A percentile compares a stretch with the other conserved stretches of the same genome.
These are phyloP conservation scores for Conopomorpha cramerella DNA, from an alignment of 1,140 invertebrate genomes.

Conservation along the genomic window DNA sequence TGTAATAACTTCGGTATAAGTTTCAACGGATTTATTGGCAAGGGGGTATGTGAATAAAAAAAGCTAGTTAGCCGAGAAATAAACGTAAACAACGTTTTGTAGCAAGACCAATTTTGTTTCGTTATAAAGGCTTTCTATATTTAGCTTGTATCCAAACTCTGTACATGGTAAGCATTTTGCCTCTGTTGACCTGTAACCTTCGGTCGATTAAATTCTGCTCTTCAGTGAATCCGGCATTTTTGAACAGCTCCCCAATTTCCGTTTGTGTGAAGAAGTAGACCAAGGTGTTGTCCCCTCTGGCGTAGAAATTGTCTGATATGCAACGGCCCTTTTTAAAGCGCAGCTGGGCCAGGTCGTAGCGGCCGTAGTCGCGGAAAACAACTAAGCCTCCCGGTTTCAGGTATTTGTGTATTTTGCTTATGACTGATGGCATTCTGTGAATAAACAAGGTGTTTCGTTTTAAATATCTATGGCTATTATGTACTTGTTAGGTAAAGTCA, in stretches of 20 bases:
- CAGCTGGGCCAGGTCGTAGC: conserved; percentile 96
- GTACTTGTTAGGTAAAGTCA: too few species aligned
- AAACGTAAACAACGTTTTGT: too few species aligned
- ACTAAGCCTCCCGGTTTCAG: conserved; percentile 92
- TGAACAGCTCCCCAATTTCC: conserved; percentile 81
- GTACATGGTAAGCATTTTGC: conserved; percentile 94
- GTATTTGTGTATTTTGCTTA: conserved; percentile 77
- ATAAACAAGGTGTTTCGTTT: too few species aligned
- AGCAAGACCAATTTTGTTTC: background rate
- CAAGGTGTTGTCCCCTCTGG: conserved; percentile 94
- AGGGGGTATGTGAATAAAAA: too few species aligned
- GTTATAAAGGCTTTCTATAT: conserved; percentile 8
- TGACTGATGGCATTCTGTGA: conserved; percentile 74
- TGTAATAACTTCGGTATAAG: too few species aligned
- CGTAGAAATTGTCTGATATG: conserved; percentile 94
- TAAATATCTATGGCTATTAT: too few species aligned
- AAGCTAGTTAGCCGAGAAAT: too few species aligned
- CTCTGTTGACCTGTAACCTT: conserved; percentile 94
- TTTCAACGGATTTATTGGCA: too few species aligned
- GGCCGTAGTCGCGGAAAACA: conserved; percentile 95
- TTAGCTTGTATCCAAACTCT: conserved; percentile 97
- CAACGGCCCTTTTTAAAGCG: conserved; percentile 93
- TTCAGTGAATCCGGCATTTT: conserved; percentile 82
- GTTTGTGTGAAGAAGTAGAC: conserved; percentile 98
- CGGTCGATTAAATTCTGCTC: conserved; percentile 87